phyloP scores from a whole-genome alignment of 2,797 vertebrate species.

The Steatocranus sp. region DNA sequence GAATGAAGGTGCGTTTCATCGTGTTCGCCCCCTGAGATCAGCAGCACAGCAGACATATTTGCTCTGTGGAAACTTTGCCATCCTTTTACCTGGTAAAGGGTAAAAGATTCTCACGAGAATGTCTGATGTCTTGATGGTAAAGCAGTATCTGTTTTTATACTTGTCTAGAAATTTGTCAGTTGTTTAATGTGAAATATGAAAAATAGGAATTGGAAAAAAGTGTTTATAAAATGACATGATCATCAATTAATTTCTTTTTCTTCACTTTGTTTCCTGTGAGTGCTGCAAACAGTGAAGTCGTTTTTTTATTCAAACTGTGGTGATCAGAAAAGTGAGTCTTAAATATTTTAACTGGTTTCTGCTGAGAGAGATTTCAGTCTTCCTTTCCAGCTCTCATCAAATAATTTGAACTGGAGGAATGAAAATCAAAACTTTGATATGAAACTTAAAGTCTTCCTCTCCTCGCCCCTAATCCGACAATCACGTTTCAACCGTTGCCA shows the following conservation, averaged over 20 bases:
- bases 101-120: not conserved
- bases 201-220: not conserved
- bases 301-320: not conserved
- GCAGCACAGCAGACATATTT: not conserved
- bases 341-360: not conserved
- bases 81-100: not conserved
- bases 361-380: not conserved
- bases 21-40: not conserved
- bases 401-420: rapidly evolving
- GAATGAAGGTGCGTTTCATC: not conserved
- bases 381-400: not conserved
- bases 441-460: not conserved
- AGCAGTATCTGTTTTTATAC: not conserved
- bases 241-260: not conserved
- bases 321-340: rapidly evolving
- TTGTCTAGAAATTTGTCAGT: rapidly evolving
- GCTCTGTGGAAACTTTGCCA: not conserved
- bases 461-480: rapidly evolving
- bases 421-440: not conserved
- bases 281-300: not conserved
- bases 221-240: rapidly evolving
- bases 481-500: not conserved
- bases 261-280: not conserved
- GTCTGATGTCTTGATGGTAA: rapidly evolving
- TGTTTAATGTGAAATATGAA: not conserved